Conservation (phyloP, 2,888 invertebrate genomes). For the Caenorhabditis doughertyi region DNA sequence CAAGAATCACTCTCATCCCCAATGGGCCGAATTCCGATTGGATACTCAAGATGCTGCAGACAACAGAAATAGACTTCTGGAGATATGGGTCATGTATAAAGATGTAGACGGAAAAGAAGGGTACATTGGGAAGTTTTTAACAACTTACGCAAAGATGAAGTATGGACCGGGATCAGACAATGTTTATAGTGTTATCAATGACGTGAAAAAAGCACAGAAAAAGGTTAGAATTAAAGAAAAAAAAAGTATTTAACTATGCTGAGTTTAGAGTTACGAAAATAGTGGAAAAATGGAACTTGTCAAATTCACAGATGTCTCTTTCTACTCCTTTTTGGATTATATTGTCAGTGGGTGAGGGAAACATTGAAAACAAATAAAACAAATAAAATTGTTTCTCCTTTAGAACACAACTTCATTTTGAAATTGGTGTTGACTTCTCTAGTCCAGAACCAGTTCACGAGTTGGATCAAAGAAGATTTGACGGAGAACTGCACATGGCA, state of each 20-base stretch:
- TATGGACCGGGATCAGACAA: slow-evolving; percentile 76
- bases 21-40: slow-evolving; percentile 72
- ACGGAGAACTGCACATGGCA: slow-evolving; percentile 75
- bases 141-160: slow-evolving; percentile 77
- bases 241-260: too few species aligned
- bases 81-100: slow-evolving; percentile 73
- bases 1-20: slow-evolving; percentile 76
- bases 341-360: slow-evolving; percentile 73
- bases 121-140: slow-evolving; percentile 74
- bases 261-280: slow-evolving; percentile 69
- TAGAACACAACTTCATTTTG: slow-evolving; percentile 76
- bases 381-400: neutral
- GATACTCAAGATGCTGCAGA: slow-evolving; percentile 74
- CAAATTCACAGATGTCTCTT: slow-evolving; percentile 78
- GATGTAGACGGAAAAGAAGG: slow-evolving; percentile 75
- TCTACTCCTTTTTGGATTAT: slow-evolving; percentile 80
- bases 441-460: slow-evolving; percentile 66
- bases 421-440: slow-evolving; percentile 73
- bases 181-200: slow-evolving; percentile 73
- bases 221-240: slow-evolving; percentile 46
- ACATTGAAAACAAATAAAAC: neutral
- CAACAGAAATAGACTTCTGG: slow-evolving; percentile 71
- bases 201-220: slow-evolving; percentile 73
- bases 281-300: slow-evolving; percentile 79
- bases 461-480: slow-evolving; percentile 68